Base-by-base conservation (phyloP, 2,888 invertebrate species). In the Drosophila falleni region DNA sequence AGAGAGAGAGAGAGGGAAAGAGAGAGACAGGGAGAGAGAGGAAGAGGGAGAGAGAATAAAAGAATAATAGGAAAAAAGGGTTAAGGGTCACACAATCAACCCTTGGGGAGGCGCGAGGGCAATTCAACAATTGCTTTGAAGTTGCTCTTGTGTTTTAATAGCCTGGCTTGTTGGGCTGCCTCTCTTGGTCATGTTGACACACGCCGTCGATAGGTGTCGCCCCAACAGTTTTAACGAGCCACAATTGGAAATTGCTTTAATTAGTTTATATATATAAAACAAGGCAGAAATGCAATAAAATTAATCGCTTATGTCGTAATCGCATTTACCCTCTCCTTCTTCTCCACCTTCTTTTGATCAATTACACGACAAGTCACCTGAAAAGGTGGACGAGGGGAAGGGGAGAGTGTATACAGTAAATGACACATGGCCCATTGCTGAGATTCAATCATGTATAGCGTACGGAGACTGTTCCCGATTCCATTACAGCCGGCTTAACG, bases 291-390 rank as follows among this genome's bases (percentile, higher is more conserved):
- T 76, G 73, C 70, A 72, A 82, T 86, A 71, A 83, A 82, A 74
- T 77, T 71, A 86, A 80, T 86, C 87, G 87, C 59, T 86, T 86
- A 88, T 83, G 84, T 69, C 49, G 74, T 89, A 89, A 83, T 80
- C 89, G 74, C 68, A 86, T 86, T 82, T 53, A 42, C 56, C 55
- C 33, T 31, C 31, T 3, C 1, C 53, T 10, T 15, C 51, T 11
- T 15, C 35, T 15, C 16, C 4, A 31, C 3, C 50, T 61, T 63
- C 54, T 47, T 60, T 63, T 68, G 62, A 70, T 66, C 51, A 53
- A 65, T 61, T 61, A 49, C 54, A 60, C 35, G 35, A 55, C 15
- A 64, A 66, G 73, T 56, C 39, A 44, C 37, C 47, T 39, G 9
- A 15, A 41, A 1, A 16, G 23, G 2, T 2, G 10, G 23, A 11